Percentiles rank a stretch among this genome's conserved stretches.
These are phyloP conservation scores for Drosophila parthenogenetica DNA, from an alignment of 2,888 invertebrate species.

Conservation along the genomic window DNA sequence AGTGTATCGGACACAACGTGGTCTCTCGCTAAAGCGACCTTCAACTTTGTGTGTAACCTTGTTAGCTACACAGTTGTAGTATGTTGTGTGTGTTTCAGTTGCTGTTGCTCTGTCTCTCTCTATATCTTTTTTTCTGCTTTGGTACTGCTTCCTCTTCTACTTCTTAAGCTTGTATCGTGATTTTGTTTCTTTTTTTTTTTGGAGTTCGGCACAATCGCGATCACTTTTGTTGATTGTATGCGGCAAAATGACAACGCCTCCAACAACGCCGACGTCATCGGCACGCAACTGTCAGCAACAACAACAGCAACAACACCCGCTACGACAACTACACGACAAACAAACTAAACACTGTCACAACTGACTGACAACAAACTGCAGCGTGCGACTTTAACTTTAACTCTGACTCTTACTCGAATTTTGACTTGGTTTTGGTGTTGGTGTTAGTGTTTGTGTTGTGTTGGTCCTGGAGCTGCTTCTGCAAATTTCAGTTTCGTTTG, in stretches of 20 bases:
- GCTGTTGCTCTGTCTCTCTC: constrained; percentile 1
- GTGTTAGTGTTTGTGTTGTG: no score
- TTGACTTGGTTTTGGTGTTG: no score
- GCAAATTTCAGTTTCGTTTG: constrained; percentile 52
- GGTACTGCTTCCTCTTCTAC: constrained; percentile 12
- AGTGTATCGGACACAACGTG: constrained; percentile 37
- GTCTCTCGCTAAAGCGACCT: constrained; percentile 59
- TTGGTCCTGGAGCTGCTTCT: constrained; percentile 7
- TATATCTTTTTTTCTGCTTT: constrained; percentile 14
- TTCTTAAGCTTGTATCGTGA: constrained; percentile 27
- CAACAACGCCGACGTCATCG: constrained; percentile 66
- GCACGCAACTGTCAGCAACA: constrained; percentile 65
- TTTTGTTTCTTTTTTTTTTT: constrained; percentile 37
- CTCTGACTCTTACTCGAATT: no score
- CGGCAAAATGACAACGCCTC: constrained; percentile 73
- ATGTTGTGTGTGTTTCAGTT: constrained; percentile 40
- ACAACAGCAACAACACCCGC: constrained; percentile 44
- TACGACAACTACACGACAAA: constrained; percentile 59
- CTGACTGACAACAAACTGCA: constrained; percentile 57
- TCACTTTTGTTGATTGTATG: constrained; percentile 74
- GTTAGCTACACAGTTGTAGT: constrained; percentile 58
- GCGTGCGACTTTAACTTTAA: constrained; percentile 11
- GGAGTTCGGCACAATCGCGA: constrained; percentile 78
- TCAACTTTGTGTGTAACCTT: constrained; percentile 77
- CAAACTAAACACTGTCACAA: constrained; percentile 60